Evolutionary conservation across 2,797 vertebrate species (phyloP).

Genomic region (Sebastes cheni): DNA sequence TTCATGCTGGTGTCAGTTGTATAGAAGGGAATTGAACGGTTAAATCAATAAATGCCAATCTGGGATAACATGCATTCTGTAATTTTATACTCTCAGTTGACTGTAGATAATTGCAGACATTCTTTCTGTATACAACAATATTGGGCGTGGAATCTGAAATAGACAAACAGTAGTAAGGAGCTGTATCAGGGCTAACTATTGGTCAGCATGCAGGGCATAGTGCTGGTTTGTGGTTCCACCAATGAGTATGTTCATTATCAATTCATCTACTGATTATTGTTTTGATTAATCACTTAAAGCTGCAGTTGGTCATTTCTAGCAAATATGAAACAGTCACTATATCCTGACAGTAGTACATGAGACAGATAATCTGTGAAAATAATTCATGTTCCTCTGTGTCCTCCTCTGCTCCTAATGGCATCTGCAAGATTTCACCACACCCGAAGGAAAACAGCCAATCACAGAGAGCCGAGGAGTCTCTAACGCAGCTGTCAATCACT

Average conservation of each 20-base stretch:
- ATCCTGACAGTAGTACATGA: too few species aligned
- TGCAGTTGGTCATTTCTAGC: too few species aligned
- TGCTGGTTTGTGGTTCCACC: not conserved
- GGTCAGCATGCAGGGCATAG: not conserved
- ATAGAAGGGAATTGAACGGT: not conserved
- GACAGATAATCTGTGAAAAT: too few species aligned
- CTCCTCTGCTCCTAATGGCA: too few species aligned
- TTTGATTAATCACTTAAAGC: not conserved
- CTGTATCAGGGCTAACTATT: not conserved
- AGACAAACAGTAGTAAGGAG: not conserved
- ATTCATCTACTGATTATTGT: not conserved
- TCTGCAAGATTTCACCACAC: too few species aligned
- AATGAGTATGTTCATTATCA: not conserved
- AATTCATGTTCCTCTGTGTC: too few species aligned
- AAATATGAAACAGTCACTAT: too few species aligned
- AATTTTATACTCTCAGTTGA: not conserved
- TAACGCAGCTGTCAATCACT: too few species aligned
- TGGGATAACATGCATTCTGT: not conserved
- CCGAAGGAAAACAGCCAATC: too few species aligned
- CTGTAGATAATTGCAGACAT: not conserved
- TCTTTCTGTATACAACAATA: not conserved
- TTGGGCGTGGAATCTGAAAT: not conserved
- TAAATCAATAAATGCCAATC: not conserved
- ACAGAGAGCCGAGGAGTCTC: too few species aligned
- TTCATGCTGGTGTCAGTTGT: not conserved